These are phyloP conservation scores for Pteropus rufus DNA, from an alignment of 2,797 vertebrate species.

Conservation along the genomic window DNA sequence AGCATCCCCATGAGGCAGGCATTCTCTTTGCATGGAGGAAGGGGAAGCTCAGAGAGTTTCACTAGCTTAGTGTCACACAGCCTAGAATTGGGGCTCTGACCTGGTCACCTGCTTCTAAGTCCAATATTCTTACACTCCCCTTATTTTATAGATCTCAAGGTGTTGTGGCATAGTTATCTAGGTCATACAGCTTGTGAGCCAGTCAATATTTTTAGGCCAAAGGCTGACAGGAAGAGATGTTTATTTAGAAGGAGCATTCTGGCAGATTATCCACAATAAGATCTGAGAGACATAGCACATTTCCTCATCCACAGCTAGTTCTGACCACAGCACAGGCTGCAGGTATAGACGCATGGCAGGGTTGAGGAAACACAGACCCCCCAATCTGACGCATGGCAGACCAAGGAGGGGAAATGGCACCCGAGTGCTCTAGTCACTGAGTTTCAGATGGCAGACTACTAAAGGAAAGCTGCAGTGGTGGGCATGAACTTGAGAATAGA, in stretches of 20 bases:
- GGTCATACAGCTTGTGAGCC: not conserved
- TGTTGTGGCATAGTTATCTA: not conserved
- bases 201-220: not conserved
- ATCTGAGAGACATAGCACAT: not conserved
- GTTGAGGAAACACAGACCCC: not conserved
- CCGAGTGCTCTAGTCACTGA: not conserved
- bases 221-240: not conserved
- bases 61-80: not conserved
- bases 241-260: not conserved
- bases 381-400: not conserved
- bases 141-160: not conserved
- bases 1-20: not conserved
- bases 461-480: not conserved
- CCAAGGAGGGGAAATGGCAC: not conserved
- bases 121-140: not conserved
- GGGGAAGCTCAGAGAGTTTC: not conserved
- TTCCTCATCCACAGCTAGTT: not conserved
- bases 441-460: not conserved
- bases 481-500: conserved; percentile 19
- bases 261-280: not conserved
- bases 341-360: not conserved
- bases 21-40: not conserved
- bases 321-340: not conserved
- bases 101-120: not conserved
- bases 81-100: not conserved